Evolutionary conservation across 2,888 invertebrate genomes (phyloP).

Genomic region (Macaria notata): DNA sequence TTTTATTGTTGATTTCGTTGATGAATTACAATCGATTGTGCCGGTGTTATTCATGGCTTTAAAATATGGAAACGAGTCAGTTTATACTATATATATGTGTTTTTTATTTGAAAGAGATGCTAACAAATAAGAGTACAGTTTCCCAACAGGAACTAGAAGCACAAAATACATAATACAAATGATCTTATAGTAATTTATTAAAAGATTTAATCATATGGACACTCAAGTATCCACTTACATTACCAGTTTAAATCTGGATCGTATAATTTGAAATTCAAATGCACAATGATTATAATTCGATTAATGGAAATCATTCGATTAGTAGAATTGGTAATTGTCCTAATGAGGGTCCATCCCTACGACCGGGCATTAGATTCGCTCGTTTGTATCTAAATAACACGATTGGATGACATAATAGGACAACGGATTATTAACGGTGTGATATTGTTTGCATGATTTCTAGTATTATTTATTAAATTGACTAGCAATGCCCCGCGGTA

Average conservation of each 20-base stretch:
- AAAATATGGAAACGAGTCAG: not conserved
- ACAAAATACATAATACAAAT: no score
- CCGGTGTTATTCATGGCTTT: not conserved
- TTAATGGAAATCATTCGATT: conserved; percentile 34
- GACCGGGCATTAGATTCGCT: conserved; percentile 9
- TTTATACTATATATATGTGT: no score
- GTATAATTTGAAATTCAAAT: conserved; percentile 28
- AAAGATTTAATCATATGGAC: no score
- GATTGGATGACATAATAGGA: conserved; percentile 34
- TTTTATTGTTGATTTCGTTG: conserved; percentile 6
- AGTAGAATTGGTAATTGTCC: conserved; percentile 28
- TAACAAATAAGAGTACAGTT: no score
- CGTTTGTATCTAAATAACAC: conserved; percentile 43
- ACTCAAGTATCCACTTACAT: no score
- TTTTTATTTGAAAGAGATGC: no score
- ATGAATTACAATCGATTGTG: conserved; percentile 1
- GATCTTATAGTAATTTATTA: no score
- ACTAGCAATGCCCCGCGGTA: no score
- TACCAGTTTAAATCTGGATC: conserved; percentile 8
- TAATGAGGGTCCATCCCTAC: conserved; percentile 27
- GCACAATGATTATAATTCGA: conserved; percentile 24
- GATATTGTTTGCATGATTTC: not conserved
- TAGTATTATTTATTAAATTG: not conserved
- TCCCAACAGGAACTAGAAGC: no score
- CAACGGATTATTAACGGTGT: not conserved